Conservation (phyloP, 2,113 vertebrate genomes). For the Varanus salvator region DNA sequence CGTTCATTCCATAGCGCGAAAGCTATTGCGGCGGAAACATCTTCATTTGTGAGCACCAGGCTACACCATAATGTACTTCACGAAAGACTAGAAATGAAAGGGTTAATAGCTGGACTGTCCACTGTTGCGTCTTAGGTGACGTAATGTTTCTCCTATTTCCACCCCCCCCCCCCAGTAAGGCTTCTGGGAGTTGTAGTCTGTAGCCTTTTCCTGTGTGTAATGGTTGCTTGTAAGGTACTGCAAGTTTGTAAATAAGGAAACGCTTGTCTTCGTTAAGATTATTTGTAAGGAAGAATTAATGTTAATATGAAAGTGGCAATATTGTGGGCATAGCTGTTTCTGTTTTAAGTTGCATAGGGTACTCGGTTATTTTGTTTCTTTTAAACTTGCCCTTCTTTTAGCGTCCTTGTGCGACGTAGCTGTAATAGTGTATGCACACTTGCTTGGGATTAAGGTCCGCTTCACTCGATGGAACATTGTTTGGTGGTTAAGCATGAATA, state of each 20-base stretch:
- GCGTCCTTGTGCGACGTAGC: too few species aligned
- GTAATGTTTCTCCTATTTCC: slow-evolving; percentile 7
- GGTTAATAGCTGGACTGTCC: background rate
- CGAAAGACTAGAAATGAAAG: background rate
- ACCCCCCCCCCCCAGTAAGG: background rate
- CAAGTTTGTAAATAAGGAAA: background rate
- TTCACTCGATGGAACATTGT: background rate
- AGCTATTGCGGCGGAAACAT: background rate
- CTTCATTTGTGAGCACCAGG: background rate
- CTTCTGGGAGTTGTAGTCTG: slow-evolving; percentile 31
- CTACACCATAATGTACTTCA: too few species aligned
- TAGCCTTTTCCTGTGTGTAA: background rate
- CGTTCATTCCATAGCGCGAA: background rate
- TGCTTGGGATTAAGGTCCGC: background rate
- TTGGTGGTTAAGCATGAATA: background rate
- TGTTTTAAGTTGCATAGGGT: background rate
- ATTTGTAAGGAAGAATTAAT: background rate
- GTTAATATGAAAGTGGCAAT: background rate
- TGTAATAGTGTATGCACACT: background rate
- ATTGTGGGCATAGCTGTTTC: background rate
- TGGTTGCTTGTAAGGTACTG: background rate
- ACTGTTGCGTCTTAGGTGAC: slow-evolving; percentile 27
- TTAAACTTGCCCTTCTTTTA: too few species aligned
- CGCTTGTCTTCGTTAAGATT: background rate
- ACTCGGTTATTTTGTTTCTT: too few species aligned